Base-by-base conservation (phyloP, 2,113 vertebrate genomes). In the Solenodon paradoxus region DNA sequence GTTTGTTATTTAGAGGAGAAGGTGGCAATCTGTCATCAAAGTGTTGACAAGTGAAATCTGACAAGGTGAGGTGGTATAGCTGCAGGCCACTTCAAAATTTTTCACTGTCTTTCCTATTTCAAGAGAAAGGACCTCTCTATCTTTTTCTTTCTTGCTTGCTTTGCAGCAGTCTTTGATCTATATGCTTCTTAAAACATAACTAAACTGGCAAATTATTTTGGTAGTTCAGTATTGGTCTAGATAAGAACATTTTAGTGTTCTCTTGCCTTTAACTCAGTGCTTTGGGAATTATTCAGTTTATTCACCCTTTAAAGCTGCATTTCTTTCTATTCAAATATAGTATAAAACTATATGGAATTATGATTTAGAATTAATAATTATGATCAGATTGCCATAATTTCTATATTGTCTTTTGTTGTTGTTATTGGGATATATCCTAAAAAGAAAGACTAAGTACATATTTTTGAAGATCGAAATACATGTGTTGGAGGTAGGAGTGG, bases 381-480 rank as follows among this genome's bases (percentile, higher is more conserved):
- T 97, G 97, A 97, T 97, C 97, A 91, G 32, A 92, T 55, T 69
- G 16, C 64, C 82, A 97, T 92, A 24, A 92, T 97, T 98, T 96
- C 83, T 72, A 8, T 91, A 95, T 89, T 95, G 82, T 96, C 92
- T 98, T 97, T 95, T 82, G 96, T 95, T 98, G 88, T 84, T 96
- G 42, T 96, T 59, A 59, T 93, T 94, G 95, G 97, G 92, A 88
- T 97, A 93, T 2, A 80, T 96, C 88, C 90, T 97, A 94, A 96
- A 98, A 97, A 95, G 93, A 93, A 97, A 95, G 95, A 97, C 96
- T 95, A 97, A 96, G 85, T 97, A 40, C 85, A 84, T 97, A 96
- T 97, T 97, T 98, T 98, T 98, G 97, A 98, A 98, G 94, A 97
- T 98, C 89, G 97, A 96, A 97, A 98, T 95, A 96, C 93, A 96